Evolutionary conservation across 2,888 invertebrate species (phyloP).

Genomic region (Lepidocyrtinus sp.): DNA sequence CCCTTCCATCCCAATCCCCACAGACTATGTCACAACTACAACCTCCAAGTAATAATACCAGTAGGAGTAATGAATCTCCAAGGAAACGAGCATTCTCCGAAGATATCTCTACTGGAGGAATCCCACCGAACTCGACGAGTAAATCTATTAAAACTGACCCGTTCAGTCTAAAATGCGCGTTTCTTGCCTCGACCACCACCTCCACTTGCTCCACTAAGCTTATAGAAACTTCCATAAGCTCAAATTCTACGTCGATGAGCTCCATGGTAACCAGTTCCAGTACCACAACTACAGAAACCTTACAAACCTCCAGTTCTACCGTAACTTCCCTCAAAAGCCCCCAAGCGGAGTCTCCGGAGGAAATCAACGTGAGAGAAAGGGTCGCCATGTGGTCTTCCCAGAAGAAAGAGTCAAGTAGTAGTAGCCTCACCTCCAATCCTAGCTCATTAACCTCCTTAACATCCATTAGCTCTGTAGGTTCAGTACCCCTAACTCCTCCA

Average conservation of each 20-base stretch:
- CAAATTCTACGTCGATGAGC: too few species aligned
- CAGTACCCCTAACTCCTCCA: too few species aligned
- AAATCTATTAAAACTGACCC: constrained; percentile 69
- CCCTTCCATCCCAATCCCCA: constrained; percentile 4
- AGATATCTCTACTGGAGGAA: constrained; percentile 53
- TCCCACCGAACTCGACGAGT: constrained; percentile 44
- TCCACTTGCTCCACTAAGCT: constrained; percentile 28
- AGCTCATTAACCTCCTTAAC: constrained; percentile 13
- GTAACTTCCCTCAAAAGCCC: constrained; percentile 33
- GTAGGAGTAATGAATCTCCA: constrained; percentile 64
- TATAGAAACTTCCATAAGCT: constrained; percentile 24
- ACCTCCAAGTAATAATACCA: background rate
- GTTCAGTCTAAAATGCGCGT: constrained; percentile 49
- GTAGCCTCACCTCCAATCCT: background rate
- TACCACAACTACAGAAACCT: background rate
- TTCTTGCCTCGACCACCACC: constrained; percentile 36
- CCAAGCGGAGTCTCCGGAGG: constrained; percentile 65
- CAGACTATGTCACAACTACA: background rate
- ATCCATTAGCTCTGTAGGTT: background rate
- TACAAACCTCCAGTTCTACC: constrained; percentile 1
- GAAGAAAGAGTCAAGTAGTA: constrained; percentile 32
- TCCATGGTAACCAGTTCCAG: too few species aligned
- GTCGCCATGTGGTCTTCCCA: constrained; percentile 70
- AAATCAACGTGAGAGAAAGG: constrained; percentile 71
- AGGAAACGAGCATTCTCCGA: constrained; percentile 68